Conservation (phyloP, 2,113 vertebrate genomes). For the Alosa alosa region DNA sequence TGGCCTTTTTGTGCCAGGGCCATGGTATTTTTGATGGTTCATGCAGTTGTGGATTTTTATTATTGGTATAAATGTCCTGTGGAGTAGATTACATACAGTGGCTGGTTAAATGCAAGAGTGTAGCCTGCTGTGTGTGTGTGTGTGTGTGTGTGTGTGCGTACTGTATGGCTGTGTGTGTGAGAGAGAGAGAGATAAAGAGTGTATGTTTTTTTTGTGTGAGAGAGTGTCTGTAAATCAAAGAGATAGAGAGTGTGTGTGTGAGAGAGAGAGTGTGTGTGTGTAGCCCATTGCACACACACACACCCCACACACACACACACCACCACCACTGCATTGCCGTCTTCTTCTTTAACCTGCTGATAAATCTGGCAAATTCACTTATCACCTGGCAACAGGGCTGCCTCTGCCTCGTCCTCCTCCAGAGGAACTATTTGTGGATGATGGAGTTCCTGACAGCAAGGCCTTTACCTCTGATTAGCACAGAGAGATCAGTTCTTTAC, state of each 20-base stretch:
- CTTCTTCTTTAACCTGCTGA: neutral
- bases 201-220: too few relatives aligned
- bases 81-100: too few relatives aligned
- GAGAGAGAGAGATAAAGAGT: too few relatives aligned
- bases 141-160: too few relatives aligned
- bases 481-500: neutral
- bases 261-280: too few relatives aligned
- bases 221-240: too few relatives aligned
- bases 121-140: too few relatives aligned
- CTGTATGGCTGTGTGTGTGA: too few relatives aligned
- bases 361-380: neutral
- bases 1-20: neutral
- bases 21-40: neutral
- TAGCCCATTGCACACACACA: neutral
- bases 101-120: too few relatives aligned
- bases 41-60: neutral
- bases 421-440: neutral
- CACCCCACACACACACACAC: neutral
- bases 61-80: too few relatives aligned
- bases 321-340: neutral
- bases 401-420: neutral
- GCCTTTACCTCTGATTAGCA: neutral
- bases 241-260: too few relatives aligned
- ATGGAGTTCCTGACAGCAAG: neutral
- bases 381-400: neutral